phyloP scores from a whole-genome alignment of 2,113 vertebrate genomes.

The Chloebia gouldiae region DNA sequence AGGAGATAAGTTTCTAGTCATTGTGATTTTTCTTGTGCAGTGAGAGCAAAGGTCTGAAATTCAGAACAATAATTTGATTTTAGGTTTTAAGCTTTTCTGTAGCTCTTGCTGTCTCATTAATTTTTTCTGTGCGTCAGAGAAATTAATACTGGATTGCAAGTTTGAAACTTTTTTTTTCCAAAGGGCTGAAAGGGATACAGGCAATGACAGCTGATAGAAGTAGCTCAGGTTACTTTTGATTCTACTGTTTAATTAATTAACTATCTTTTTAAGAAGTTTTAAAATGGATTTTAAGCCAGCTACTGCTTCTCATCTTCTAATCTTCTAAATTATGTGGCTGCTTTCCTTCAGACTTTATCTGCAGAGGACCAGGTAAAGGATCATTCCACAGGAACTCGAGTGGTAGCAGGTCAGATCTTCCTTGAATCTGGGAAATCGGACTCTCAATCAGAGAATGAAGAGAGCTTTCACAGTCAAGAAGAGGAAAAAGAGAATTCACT shows the following conservation, averaged over 20 bases:
- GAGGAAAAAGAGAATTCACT: slow-evolving; percentile 48
- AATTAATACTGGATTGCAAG: neutral
- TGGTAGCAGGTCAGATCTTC: slow-evolving; percentile 77
- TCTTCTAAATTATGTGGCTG: neutral
- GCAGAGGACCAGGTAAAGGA: slow-evolving; percentile 83
- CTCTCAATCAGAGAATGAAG: slow-evolving; percentile 46
- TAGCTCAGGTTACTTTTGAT: neutral
- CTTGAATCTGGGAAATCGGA: slow-evolving; percentile 72
- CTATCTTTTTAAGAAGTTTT: neutral
- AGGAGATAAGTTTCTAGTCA: slow-evolving; percentile 11
- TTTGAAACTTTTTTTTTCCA: neutral
- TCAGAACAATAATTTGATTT: neutral
- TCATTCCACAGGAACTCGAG: slow-evolving; percentile 66
- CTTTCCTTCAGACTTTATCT: slow-evolving; percentile 65
- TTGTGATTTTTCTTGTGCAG: neutral
- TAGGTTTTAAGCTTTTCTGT: neutral
- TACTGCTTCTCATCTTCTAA: neutral
- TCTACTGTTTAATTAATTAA: neutral
- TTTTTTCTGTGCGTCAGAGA: neutral
- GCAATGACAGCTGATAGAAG: neutral
- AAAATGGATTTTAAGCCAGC: neutral
- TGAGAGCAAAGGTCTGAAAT: neutral
- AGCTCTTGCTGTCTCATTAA: neutral
- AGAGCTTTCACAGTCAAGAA: slow-evolving; percentile 53
- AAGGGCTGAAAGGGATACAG: neutral